Evolutionary conservation across 92 coral and sea anemone genomes (phyloP), one percentile per base, ranked within the genome.

Genomic region (Umimayanthus chanpuru): DNA sequence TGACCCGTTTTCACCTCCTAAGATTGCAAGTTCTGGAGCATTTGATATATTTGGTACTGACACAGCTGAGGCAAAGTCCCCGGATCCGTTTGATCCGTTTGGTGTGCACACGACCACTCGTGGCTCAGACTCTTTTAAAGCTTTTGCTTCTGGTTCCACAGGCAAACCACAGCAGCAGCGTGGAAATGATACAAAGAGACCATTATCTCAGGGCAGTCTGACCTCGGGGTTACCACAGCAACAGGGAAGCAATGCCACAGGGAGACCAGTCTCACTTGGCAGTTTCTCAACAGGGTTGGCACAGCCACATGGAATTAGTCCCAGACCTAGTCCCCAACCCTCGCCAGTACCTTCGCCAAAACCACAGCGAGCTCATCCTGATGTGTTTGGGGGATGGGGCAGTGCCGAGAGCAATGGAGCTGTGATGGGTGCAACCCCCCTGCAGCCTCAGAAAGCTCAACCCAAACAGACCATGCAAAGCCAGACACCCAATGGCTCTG

Each of bases 331-430:
- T 49, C 87, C 87, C 41, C 87, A 83, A 20, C 87, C 78, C 87
- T 83, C 87, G 10, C 87, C 87, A 15, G 43, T 29, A 70, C 88
- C 88, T 40, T 47, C 85, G 0, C 90, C 90, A 64, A 76, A 76
- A 30, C 88, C 85, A 41, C 50, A 61, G 79, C 74, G 76, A 72
- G 81, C 77, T 12, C 80, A 89, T 56, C 83, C 92, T 20, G 94
- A 93, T 81, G 81, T 95, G 6, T 92, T 95, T 36, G 98, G 98
- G 38, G 94, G 82, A 41, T 95, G 98, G 98, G 92, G 96, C 14
- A 86, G 81, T 47, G 43, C 66, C 47, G 87, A 83, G 41, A 71
- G 43, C 39, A 70, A 83, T 71, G 78, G 78, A 9, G 55, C n/a
- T 28, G 79, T 50, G 4, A 38, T 70, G 29, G 87, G 85, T 50